Evolutionary conservation across 2,113 vertebrate genomes (phyloP), one percentile per base, ranked within the genome.

Genomic region (Copsychus sechellarum): DNA sequence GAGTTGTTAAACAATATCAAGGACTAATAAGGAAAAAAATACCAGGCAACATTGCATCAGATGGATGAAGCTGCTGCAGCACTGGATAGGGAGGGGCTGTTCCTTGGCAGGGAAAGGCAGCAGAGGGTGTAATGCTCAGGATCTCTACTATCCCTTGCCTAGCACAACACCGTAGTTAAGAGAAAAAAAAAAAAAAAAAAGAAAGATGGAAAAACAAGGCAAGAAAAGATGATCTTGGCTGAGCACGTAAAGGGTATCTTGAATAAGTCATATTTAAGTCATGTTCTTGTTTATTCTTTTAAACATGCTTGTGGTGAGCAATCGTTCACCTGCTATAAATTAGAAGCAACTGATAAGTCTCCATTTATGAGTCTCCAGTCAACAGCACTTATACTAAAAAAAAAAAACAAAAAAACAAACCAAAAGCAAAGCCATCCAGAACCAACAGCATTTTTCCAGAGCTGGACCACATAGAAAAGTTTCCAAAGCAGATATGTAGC

Each of bases 311-410:
- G 43, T 71, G 72, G 66, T 86, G 86, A 96, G 90, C 80, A 94
- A 86, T 71, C 8, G 9, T 88, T 80, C 90, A 96, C 96, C 94
- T 97, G 88, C 62, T 96, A 95, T 91, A 95, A 97, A 96, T 95
- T 94, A 95, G 61, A 93, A 86, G 61, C 48, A 95, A 94, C 56
- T 66, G 95, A 86, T 94, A 91, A 97, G 65, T 94, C 87, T 94
- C 26, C 80, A 67, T 67, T 93, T 94, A 76, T 26, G 82, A 74
- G 78, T 67, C 86, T 97, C 81, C 66, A 77, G 81, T 92, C 74
- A 97, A 97, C 25, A 67, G 33, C 40, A 90, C 62, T 92, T 47
- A 12, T 22, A 38, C 34, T 81, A 34, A 53, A 58, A 42, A 38
- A 34, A 53, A 58, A 42, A 38, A 38, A 38, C 8, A 69, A 43